phyloP scores from a whole-genome alignment of 2,888 invertebrate genomes.

The Amaurobius ferox region DNA sequence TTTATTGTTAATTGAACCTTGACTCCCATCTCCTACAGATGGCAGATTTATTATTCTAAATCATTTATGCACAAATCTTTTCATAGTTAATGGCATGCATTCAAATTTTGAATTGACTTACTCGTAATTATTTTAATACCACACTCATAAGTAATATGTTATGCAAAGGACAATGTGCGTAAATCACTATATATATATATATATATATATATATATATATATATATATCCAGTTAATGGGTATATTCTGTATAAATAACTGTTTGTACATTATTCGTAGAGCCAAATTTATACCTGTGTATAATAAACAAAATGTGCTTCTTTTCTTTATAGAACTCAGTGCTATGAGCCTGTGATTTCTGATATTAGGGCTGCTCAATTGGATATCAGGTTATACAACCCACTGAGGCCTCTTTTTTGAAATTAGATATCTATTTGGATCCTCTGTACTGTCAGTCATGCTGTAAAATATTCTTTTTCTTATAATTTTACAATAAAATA shows the following conservation, averaged over 20 bases:
- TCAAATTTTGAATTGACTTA: too few relatives aligned
- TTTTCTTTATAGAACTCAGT: slow-evolving; percentile 23
- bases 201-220: too few relatives aligned
- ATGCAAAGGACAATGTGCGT: neutral
- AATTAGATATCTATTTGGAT: neutral
- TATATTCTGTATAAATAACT: slow-evolving; percentile 34
- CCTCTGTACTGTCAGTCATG: too few relatives aligned
- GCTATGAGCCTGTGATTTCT: slow-evolving; percentile 30
- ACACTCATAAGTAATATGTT: too few relatives aligned
- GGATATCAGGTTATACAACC: slow-evolving; percentile 3
- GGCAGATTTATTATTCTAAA: too few relatives aligned
- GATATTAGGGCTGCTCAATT: slow-evolving; percentile 13
- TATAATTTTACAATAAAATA: too few relatives aligned
- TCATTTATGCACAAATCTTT: too few relatives aligned
- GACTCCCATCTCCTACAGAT: too few relatives aligned
- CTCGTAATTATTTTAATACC: too few relatives aligned
- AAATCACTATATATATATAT: neutral
- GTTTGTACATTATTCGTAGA: slow-evolving; percentile 28
- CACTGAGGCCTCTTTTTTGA: neutral
- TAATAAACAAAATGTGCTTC: slow-evolving; percentile 28
- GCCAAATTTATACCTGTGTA: slow-evolving; percentile 30
- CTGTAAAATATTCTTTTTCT: too few relatives aligned
- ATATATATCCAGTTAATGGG: neutral
- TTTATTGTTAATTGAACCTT: too few relatives aligned
- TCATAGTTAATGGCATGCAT: too few relatives aligned